Percentiles rank a stretch among this genome's conserved stretches.
Evolutionary conservation across 2,113 vertebrate genomes (phyloP).

Genomic region (Scopus umbretta): DNA sequence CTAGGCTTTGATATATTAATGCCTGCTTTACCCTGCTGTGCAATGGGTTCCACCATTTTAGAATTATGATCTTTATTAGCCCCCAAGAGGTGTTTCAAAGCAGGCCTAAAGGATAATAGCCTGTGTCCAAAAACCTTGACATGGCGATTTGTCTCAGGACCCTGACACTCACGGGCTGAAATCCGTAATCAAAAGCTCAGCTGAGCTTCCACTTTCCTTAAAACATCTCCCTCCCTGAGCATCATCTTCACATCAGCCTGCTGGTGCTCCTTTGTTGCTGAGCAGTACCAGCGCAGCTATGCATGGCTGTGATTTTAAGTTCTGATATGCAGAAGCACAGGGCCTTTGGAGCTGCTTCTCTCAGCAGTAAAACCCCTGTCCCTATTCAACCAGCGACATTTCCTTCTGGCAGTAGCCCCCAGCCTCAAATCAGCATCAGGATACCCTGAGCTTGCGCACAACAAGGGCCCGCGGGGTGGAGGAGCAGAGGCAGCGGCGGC

Average conservation of each 20-base stretch:
- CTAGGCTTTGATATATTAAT: not conserved
- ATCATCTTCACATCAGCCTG: not conserved
- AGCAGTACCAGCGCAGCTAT: not conserved
- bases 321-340: not conserved
- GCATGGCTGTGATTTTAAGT: not conserved
- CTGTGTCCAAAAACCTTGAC: not conserved
- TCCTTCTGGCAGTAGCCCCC: not conserved
- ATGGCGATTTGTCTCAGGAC: not conserved
- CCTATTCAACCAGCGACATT: not conserved
- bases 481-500: not conserved
- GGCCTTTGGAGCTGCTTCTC: not conserved
- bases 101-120: not conserved
- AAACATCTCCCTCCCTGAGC: not conserved
- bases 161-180: not conserved
- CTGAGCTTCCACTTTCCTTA: not conserved
- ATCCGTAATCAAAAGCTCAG: not conserved
- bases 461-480: fast-evolving
- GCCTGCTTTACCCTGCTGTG: not conserved
- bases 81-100: not conserved
- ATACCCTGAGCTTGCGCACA: not conserved
- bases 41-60: not conserved
- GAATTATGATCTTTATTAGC: not conserved
- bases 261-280: not conserved
- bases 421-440: not conserved
- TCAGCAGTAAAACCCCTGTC: not conserved